Evolutionary conservation across 2,113 vertebrate genomes (phyloP).

Genomic region (Helogale parvula): DNA sequence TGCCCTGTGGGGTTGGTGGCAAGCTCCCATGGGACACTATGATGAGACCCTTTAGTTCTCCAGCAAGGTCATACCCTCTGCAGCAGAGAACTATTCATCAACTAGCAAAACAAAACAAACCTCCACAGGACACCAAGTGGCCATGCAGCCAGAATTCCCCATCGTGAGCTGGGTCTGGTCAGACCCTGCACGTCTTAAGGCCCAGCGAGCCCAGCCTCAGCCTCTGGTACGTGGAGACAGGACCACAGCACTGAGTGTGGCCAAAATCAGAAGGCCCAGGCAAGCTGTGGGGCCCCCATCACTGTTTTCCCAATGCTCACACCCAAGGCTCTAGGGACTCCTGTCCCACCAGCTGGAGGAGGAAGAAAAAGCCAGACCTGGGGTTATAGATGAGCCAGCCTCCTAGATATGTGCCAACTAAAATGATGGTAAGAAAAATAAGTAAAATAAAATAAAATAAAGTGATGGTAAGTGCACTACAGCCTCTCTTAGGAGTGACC

Average conservation of each 20-base stretch:
- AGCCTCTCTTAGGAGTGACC: background rate
- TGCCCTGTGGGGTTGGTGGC: background rate
- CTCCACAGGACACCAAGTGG: background rate
- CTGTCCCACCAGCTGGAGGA: background rate
- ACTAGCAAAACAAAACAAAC: background rate
- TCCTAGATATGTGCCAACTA: background rate
- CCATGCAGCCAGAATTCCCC: background rate
- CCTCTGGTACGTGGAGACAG: rapidly evolving
- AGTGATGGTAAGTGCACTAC: too few species aligned
- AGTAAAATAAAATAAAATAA: too few species aligned
- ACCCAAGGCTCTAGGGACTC: background rate
- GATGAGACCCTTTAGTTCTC: background rate
- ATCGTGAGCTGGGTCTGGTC: background rate
- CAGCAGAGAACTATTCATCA: background rate
- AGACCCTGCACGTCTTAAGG: background rate
- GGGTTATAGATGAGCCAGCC: too few species aligned
- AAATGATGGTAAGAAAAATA: background rate
- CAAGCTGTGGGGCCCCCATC: background rate
- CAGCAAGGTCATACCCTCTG: background rate
- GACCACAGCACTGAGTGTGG: background rate
- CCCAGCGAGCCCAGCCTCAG: background rate
- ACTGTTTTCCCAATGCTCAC: rapidly evolving
- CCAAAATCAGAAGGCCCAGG: background rate
- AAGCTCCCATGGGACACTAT: background rate
- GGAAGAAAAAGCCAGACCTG: background rate